Percentiles rank a stretch among this genome's conserved stretches.
These are phyloP conservation scores for Eubucco bourcierii DNA, from an alignment of 2,113 vertebrate genomes.

Conservation along the genomic window DNA sequence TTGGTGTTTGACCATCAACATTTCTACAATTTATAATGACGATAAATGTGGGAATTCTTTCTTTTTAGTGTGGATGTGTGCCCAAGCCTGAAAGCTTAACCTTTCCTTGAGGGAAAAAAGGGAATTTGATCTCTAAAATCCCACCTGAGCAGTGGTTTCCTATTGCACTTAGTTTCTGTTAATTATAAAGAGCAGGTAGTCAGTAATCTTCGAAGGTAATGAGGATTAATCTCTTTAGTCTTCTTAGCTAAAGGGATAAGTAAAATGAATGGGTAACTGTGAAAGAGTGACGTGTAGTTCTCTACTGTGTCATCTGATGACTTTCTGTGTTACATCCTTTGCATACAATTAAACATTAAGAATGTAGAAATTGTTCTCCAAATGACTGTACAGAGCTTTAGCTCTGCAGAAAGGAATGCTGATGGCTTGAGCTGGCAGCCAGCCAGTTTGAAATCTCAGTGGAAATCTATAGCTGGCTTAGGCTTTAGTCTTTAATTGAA, in stretches of 20 bases:
- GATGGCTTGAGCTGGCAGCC: constrained; percentile 20
- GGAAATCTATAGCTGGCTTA: constrained; percentile 11
- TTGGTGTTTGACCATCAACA: neutral
- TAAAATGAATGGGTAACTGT: neutral
- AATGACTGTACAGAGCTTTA: neutral
- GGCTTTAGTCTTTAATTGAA: constrained; percentile 43
- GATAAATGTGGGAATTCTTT: neutral
- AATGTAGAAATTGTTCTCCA: constrained; percentile 21
- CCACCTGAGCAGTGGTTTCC: neutral
- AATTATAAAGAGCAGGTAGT: neutral
- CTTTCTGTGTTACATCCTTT: neutral
- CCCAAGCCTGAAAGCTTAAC: neutral
- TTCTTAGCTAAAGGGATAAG: neutral
- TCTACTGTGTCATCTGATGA: neutral
- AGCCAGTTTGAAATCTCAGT: constrained; percentile 17
- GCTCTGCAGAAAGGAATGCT: neutral
- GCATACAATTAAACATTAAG: neutral
- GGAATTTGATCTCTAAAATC: neutral
- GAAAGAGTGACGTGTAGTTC: neutral
- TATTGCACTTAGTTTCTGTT: neutral
- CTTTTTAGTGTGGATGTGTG: neutral
- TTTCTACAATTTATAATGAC: neutral
- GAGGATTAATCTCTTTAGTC: neutral
- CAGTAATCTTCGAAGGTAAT: neutral
- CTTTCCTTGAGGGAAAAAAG: neutral